phyloP scores from a whole-genome alignment of 2,888 invertebrate species.

The Brachylomia viminalis region DNA sequence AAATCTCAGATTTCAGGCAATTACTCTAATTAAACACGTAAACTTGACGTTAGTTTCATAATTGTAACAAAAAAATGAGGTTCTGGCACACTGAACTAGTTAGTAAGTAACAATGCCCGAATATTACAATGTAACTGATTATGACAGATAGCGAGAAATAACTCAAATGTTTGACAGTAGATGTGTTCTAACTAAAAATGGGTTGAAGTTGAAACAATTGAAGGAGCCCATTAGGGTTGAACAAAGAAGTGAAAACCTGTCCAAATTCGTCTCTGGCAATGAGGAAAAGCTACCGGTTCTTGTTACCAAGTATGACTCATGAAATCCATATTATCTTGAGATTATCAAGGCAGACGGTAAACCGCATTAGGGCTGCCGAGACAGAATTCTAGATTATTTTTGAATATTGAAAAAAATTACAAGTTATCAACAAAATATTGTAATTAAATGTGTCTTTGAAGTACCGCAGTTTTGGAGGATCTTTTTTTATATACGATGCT shows the following conservation, averaged over 20 bases:
- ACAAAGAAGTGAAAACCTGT: constrained; percentile 58
- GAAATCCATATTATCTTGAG: constrained; percentile 49
- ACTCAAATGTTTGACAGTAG: constrained; percentile 61
- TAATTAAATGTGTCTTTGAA: background rate
- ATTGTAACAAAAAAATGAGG: constrained; percentile 59
- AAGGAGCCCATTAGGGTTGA: constrained; percentile 50
- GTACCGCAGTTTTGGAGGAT: background rate
- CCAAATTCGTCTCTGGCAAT: constrained; percentile 33
- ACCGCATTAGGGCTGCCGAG: constrained; percentile 36
- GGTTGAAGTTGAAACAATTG: constrained; percentile 53
- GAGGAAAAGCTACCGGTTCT: constrained; percentile 53
- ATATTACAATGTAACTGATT: constrained; percentile 66
- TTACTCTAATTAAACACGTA: constrained; percentile 66
- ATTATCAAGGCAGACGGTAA: constrained; percentile 54
- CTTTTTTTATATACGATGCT: background rate
- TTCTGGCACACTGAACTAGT: constrained; percentile 62
- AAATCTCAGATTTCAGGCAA: constrained; percentile 59
- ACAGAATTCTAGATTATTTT: background rate
- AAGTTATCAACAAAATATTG: background rate
- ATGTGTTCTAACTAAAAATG: constrained; percentile 56
- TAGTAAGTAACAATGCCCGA: constrained; percentile 61
- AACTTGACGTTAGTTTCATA: constrained; percentile 61
- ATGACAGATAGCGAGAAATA: constrained; percentile 62
- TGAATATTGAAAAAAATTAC: background rate
- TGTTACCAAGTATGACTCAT: constrained; percentile 62